Conservation (phyloP, 2,113 vertebrate species). For the Poecilia latipinna region DNA sequence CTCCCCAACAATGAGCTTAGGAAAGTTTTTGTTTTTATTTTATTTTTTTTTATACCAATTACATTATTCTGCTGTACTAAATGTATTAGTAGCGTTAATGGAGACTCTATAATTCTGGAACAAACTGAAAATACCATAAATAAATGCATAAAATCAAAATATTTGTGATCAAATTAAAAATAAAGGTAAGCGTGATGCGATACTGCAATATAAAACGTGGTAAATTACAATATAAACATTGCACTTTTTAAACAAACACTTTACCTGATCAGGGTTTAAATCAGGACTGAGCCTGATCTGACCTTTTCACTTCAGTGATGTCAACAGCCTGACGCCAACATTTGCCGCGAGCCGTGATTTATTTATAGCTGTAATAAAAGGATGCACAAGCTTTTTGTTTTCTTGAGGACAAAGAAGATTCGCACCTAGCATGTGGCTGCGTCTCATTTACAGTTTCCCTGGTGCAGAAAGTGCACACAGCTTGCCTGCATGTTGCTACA, state of each 20-base stretch:
- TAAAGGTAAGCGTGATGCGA: background rate
- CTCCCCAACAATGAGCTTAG: too few relatives aligned
- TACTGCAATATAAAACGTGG: background rate
- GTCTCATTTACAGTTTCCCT: background rate
- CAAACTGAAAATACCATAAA: background rate
- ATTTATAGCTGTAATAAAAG: constrained; percentile 14
- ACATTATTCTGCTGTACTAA: too few relatives aligned
- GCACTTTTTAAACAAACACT: background rate
- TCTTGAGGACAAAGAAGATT: background rate
- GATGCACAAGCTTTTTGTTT: constrained; percentile 2
- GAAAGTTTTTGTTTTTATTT: too few relatives aligned
- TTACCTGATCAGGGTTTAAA: background rate
- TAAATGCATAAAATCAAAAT: background rate
- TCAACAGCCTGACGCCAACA: constrained; percentile 2
- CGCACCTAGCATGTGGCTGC: background rate
- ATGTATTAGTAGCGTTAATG: background rate
- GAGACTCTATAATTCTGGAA: background rate
- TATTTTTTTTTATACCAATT: too few relatives aligned
- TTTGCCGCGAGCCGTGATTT: constrained; percentile 1
- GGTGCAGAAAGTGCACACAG: background rate
- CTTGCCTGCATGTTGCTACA: constrained; percentile 21
- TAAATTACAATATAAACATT: background rate
- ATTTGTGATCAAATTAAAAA: background rate
- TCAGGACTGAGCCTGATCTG: background rate
- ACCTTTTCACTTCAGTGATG: constrained; percentile 8